Conservation (phyloP, 2,797 vertebrate genomes). For the Labroides dimidiatus region DNA sequence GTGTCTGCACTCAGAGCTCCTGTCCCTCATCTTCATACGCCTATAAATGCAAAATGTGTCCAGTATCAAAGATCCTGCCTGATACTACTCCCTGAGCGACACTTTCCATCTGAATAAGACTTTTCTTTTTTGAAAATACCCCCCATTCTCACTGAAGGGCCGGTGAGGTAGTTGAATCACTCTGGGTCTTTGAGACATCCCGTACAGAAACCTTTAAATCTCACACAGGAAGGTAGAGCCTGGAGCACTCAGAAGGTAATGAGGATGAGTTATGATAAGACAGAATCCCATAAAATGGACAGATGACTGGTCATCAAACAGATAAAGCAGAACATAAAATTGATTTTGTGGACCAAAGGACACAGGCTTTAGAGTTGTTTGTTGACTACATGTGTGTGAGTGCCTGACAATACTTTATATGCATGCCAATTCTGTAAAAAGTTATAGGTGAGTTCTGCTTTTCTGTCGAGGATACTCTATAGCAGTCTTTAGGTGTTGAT, state of each 20-base stretch:
- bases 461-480: background rate
- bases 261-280: constrained; percentile 66
- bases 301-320: constrained; percentile 62
- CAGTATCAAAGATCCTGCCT: constrained; percentile 62
- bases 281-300: constrained; percentile 59
- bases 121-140: constrained; percentile 26
- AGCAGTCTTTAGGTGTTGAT: background rate
- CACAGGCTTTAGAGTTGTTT: constrained; percentile 43
- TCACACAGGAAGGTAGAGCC: constrained; percentile 19
- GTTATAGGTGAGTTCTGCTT: constrained; percentile 2
- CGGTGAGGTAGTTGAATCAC: constrained; percentile 38
- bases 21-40: constrained; percentile 53
- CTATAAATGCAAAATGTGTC: constrained; percentile 64
- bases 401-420: constrained; percentile 5
- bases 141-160: constrained; percentile 19
- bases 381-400: constrained; percentile 2
- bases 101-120: constrained; percentile 38
- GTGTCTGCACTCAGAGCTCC: constrained; percentile 39
- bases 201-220: constrained; percentile 57
- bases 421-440: background rate
- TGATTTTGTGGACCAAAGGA: constrained; percentile 54
- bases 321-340: constrained; percentile 60
- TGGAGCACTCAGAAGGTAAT: constrained; percentile 33
- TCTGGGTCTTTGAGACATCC: constrained; percentile 40
- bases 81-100: constrained; percentile 4